Evolutionary conservation across 1,140 invertebrate species (phyloP).

Genomic region (Oedothorax gibbosus): DNA sequence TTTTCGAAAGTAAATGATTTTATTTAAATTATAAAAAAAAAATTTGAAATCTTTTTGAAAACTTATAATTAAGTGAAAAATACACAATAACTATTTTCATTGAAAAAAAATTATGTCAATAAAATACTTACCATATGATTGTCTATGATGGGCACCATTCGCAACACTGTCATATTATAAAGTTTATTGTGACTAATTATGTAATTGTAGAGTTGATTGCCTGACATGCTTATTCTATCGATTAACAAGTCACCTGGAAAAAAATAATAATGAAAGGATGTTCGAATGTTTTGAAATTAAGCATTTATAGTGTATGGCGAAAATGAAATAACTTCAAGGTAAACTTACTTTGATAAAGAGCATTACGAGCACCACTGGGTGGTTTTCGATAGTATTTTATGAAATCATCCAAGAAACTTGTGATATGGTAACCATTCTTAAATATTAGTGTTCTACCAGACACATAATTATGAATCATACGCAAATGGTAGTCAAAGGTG

Average conservation of each 20-base stretch:
- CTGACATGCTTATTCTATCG: conserved; percentile 75
- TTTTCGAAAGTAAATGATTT: no score
- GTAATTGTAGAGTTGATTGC: conserved; percentile 79
- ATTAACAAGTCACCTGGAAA: conserved; percentile 74
- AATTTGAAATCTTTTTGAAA: no score
- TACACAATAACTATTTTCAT: no score
- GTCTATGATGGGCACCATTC: conserved; percentile 73
- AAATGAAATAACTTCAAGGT: neutral
- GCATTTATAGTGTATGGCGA: neutral
- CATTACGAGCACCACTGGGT: conserved; percentile 84
- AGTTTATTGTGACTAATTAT: conserved; percentile 78
- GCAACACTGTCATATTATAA: conserved; percentile 78
- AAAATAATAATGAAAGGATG: conserved; percentile 2
- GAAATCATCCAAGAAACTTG: conserved; percentile 85
- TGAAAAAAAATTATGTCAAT: neutral
- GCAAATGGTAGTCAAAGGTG: conserved; percentile 87
- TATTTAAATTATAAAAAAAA: no score
- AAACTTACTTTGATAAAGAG: conserved; percentile 77
- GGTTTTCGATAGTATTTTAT: conserved; percentile 86
- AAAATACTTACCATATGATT: neutral
- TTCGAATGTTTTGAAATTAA: neutral
- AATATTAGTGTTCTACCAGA: conserved; percentile 75
- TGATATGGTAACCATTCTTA: conserved; percentile 79
- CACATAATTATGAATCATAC: conserved; percentile 80
- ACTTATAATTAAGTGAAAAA: no score